Evolutionary conservation across 2,113 vertebrate species (phyloP), one percentile per base, ranked within the genome.

Genomic region (Zingel zingel): DNA sequence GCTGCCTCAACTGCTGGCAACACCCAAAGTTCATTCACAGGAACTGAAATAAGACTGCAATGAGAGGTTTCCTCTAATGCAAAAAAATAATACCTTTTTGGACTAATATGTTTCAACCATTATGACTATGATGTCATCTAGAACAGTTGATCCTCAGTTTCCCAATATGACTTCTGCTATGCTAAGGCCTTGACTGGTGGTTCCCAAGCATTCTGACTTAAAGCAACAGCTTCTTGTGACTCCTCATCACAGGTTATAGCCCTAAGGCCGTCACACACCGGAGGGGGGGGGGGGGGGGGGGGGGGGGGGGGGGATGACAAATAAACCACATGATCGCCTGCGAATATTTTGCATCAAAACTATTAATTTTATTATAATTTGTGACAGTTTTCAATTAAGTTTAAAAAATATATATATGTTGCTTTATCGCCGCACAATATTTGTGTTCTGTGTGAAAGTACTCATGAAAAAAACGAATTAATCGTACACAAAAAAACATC

Each of bases 1-100:
- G 84, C 85, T 77, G 58, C 73, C 68, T 76, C 48, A 62, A 84
- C 57, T 5, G 53, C 75, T 83, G 78, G 77, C 82, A 85, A 79
- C 86, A 86, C 84, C 81, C 90, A 81, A 53, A 62, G 47, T 81
- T 85, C 79, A 79, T 87, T 83, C 83, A 72, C 39, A 56, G 50
- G 33, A 78, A 39, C 74, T 63, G 69, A 87, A 88, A 92, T 82
- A 80, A 89, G 65, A 84, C 69, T 61, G 36, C 33, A 82, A 93
- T 85, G 50, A 83, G 78, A 80, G 71, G 79, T 71, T 86, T 82
- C 69, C 33, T 72, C 47, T n/a, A 16, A 73, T n/a, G 21, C 47
- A 77, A 62, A 66, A 79, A 88, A 79, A 88, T 77, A 71, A 71
- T 76, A 36, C 27, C 36, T 74, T 58, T 77, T 76, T 59, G 45